Evolutionary conservation across 2,797 vertebrate genomes (phyloP).

Genomic region (Ambastaia sidthimunki): DNA sequence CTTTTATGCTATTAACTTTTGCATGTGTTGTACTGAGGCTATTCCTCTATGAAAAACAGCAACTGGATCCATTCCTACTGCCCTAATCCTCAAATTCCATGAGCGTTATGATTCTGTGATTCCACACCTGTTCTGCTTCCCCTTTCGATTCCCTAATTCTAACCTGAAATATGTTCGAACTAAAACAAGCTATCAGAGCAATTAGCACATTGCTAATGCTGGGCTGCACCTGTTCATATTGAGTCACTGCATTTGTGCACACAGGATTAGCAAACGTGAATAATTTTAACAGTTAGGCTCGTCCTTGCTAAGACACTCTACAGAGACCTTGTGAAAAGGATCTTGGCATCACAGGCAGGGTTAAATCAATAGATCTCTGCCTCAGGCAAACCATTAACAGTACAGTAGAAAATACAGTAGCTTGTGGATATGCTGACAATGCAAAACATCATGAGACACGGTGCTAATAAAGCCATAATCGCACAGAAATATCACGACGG

Average conservation of each 20-base stretch:
- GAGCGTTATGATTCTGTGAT: too few species aligned
- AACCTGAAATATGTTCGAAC: not conserved
- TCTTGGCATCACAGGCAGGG: slow-evolving; percentile 42
- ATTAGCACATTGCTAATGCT: slow-evolving; percentile 2
- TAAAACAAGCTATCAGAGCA: slow-evolving; percentile 4
- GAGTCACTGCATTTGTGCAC: slow-evolving; percentile 30
- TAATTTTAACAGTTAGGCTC: slow-evolving; percentile 19
- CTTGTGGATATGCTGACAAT: slow-evolving; percentile 43
- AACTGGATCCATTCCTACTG: too few species aligned
- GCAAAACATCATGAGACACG: slow-evolving; percentile 28
- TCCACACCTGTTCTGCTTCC: not conserved
- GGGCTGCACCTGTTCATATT: not conserved
- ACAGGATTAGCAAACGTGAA: slow-evolving; percentile 43
- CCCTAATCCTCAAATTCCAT: not conserved
- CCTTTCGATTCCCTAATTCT: not conserved
- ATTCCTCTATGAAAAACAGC: too few species aligned
- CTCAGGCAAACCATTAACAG: slow-evolving; percentile 52
- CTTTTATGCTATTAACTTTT: not conserved
- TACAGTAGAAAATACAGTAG: slow-evolving; percentile 29
- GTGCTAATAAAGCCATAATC: slow-evolving; percentile 47
- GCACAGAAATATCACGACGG: not conserved
- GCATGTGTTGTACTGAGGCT: too few species aligned
- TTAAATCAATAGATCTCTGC: slow-evolving; percentile 50
- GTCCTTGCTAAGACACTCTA: slow-evolving; percentile 13
- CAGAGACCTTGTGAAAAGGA: slow-evolving; percentile 18